Evolutionary conservation across 2,797 vertebrate species (phyloP), one percentile per base, ranked within the genome.

Genomic region (Centroberyx gerrardi): DNA sequence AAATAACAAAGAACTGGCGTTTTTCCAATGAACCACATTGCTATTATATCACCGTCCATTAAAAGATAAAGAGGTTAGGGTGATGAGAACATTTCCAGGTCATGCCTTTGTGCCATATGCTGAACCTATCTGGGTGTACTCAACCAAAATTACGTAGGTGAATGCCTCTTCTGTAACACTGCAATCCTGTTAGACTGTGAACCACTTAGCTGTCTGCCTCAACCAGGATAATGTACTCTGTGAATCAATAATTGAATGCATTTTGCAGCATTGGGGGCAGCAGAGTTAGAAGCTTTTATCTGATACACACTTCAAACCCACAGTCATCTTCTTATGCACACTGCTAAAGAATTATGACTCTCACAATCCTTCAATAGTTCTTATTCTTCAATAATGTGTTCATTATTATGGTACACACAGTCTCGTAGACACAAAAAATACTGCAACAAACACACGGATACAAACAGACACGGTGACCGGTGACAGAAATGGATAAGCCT

Each of bases 221-320:
- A 62, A 74, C 67, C 55, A 65, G 27, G 33, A 79, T 85, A 88
- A 88, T 88, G 76, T 72, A 67, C 51, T 80, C 81, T 52, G 60
- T 58, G 29, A 90, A 91, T 93, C 63, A 91, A 92, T 92, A 87
- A 89, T 92, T 82, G 1, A 92, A 79, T 78, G 68, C 40, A 76
- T 77, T 83, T 76, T 72, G 52, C 76, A 86, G 75, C 62, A 75
- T 52, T 7, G 10, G 22, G 12, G 33, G 17, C 82, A 38, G 29
- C 17, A 67, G 59, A 44, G 64, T 51, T n/a, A 59, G 56, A 81
- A 58, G 74, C 62, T 83, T 76, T 80, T 62, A 78, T 72, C 2
- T 0, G 38, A 82, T 27, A 28, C 33, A 75, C 38, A 80, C 40
- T 51, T 22, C 17, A 60, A 54, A 80, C n/a, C 44, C 17, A 5